Evolutionary conservation across 2,797 vertebrate species (phyloP).

Genomic region (Galago senegalensis): DNA sequence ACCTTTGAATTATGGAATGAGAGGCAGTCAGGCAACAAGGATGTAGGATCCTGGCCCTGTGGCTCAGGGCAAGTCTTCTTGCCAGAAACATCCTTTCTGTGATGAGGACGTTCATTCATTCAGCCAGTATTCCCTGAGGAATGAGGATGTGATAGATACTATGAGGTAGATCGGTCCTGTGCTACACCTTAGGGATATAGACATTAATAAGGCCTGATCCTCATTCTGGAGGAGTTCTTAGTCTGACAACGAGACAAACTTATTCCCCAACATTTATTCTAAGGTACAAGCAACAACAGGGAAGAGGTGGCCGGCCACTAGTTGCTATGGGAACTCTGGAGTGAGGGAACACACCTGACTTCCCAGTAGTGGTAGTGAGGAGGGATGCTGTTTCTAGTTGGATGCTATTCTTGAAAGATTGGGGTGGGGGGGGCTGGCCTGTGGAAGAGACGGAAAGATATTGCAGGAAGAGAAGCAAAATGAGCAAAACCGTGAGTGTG

Average conservation of each 20-base stretch:
- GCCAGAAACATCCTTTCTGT: constrained; percentile 18
- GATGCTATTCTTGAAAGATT: constrained; percentile 50
- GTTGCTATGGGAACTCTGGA: constrained; percentile 51
- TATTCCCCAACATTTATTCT: constrained; percentile 48
- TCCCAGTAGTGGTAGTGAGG: background rate
- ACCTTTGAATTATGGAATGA: background rate
- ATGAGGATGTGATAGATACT: background rate
- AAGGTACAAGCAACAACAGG: constrained; percentile 28
- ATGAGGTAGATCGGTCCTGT: background rate
- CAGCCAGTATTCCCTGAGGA: background rate
- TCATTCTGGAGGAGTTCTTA: constrained; percentile 61
- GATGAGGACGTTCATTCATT: constrained; percentile 51
- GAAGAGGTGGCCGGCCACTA: constrained; percentile 1
- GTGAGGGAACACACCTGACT: background rate
- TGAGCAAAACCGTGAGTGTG: background rate
- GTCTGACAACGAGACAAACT: constrained; percentile 54
- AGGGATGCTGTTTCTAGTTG: background rate
- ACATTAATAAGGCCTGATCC: constrained; percentile 33
- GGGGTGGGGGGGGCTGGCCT: background rate
- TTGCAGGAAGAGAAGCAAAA: background rate
- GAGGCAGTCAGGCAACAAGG: background rate
- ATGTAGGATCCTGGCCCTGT: background rate
- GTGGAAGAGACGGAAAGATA: background rate
- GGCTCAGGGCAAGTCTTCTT: background rate
- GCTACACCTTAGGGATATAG: background rate